These are phyloP conservation scores for Anadara kagoshimensis DNA, from an alignment of 1,140 invertebrate species.

Conservation along the genomic window DNA sequence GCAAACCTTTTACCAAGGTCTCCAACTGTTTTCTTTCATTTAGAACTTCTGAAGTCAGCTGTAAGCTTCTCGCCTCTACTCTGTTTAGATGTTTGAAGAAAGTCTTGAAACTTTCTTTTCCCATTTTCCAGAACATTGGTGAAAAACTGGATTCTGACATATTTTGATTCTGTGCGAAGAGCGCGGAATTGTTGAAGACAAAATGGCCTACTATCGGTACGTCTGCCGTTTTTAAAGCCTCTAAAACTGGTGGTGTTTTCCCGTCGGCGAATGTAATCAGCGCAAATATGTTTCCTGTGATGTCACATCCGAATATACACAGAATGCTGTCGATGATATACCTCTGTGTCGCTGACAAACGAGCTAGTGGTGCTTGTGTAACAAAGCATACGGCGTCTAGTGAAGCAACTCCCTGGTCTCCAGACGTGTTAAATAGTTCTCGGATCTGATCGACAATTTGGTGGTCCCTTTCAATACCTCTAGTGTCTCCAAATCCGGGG, in stretches of 20 bases:
- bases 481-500: slow-evolving; percentile 48
- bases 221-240: slow-evolving; percentile 27
- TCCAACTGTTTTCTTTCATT: slow-evolving; percentile 32
- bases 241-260: slow-evolving; percentile 35
- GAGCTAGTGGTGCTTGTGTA: slow-evolving; percentile 35
- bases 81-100: slow-evolving; percentile 37
- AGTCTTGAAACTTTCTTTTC: slow-evolving; percentile 27
- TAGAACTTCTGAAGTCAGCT: slow-evolving; percentile 42
- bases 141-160: background rate
- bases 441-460: slow-evolving; percentile 45
- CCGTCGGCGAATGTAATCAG: slow-evolving; percentile 57
- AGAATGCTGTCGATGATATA: slow-evolving; percentile 54
- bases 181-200: slow-evolving; percentile 42
- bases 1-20: slow-evolving; percentile 21
- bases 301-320: slow-evolving; percentile 57
- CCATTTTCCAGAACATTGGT: slow-evolving; percentile 50
- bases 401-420: slow-evolving; percentile 29
- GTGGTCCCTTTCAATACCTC: slow-evolving; percentile 47
- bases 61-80: slow-evolving; percentile 35
- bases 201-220: slow-evolving; percentile 37
- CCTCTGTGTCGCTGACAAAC: slow-evolving; percentile 36
- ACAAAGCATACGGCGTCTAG: slow-evolving; percentile 51
- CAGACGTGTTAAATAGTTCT: slow-evolving; percentile 29
- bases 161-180: slow-evolving; percentile 24
- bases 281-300: slow-evolving; percentile 48